These are phyloP conservation scores for Masnerella sp. DNA, from an alignment of 2,888 invertebrate species.

Conservation along the genomic window DNA sequence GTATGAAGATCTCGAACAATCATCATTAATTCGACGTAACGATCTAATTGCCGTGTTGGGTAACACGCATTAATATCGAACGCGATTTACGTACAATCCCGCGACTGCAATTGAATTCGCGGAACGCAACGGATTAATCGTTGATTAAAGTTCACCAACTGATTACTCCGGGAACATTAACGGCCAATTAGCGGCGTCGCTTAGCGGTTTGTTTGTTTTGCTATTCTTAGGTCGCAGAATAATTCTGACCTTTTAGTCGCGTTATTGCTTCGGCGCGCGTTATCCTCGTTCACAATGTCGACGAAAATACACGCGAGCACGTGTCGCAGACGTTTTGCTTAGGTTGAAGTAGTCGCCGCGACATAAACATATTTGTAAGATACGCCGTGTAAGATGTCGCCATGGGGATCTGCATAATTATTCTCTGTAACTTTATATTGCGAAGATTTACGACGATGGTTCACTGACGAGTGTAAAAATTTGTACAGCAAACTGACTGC, in stretches of 20 bases:
- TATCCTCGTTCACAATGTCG: constrained; percentile 27
- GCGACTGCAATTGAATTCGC: constrained; percentile 31
- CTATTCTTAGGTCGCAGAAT: constrained; percentile 5
- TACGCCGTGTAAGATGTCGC: constrained; percentile 28
- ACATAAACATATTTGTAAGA: constrained; percentile 43
- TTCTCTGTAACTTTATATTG: constrained; percentile 16
- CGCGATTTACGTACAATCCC: constrained; percentile 41
- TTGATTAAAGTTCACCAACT: constrained; percentile 36
- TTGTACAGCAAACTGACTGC: background rate
- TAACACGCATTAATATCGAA: constrained; percentile 43
- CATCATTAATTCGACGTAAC: constrained; percentile 45
- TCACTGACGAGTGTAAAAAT: constrained; percentile 1
- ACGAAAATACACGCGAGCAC: constrained; percentile 35
- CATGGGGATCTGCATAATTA: constrained; percentile 27
- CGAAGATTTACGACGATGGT: constrained; percentile 16
- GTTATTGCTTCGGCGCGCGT: constrained; percentile 14
- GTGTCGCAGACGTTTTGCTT: constrained; percentile 35
- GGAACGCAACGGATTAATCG: constrained; percentile 32
- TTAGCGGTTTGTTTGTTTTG: background rate
- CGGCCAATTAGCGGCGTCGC: constrained; percentile 1
- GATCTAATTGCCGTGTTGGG: constrained; percentile 49
- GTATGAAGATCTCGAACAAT: constrained; percentile 39
- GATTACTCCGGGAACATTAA: background rate
- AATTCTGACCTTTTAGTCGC: constrained; percentile 16
- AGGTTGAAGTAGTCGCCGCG: constrained; percentile 16